phyloP scores from a whole-genome alignment of 1,140 invertebrate species.

The Tetramorium parvispinum region DNA sequence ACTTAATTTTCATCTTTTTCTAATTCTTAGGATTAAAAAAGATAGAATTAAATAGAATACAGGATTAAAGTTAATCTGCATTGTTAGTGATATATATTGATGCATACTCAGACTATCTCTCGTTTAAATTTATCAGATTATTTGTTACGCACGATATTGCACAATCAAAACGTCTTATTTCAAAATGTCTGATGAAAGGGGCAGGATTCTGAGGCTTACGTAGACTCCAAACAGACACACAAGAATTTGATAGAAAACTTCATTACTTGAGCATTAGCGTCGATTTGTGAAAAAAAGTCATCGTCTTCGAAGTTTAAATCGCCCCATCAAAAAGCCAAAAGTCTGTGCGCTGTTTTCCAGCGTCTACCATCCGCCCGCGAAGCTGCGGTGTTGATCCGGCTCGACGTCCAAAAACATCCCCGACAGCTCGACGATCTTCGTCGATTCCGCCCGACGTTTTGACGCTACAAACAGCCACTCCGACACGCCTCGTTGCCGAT shows the following conservation, averaged over 20 bases:
- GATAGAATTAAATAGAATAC: no score
- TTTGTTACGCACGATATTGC: background rate
- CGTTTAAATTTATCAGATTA: background rate
- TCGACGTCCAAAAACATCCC: conserved; percentile 39
- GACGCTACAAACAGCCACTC: conserved; percentile 63
- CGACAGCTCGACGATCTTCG: conserved; percentile 48
- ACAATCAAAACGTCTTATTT: background rate
- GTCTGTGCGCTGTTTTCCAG: background rate
- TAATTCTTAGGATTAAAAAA: no score
- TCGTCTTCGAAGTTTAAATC: background rate
- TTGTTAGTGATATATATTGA: no score
- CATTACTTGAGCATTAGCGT: background rate
- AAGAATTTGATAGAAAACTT: background rate
- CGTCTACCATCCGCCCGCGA: background rate
- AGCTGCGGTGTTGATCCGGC: background rate
- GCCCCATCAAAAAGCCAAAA: background rate
- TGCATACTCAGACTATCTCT: background rate
- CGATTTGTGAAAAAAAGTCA: background rate
- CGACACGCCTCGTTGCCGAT: conserved; percentile 56
- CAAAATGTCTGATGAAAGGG: background rate
- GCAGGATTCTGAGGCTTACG: background rate
- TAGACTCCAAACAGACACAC: background rate
- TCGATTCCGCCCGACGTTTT: conserved; percentile 54
- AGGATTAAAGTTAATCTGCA: no score
- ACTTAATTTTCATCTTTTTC: no score